phyloP scores from a whole-genome alignment of 2,113 vertebrate species.

The Felis catus region F.catus_Fca126_mat1.0 CM031412.1:171070501-171071000 shows the following conservation, averaged over 20 bases:
- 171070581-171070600: not conserved
- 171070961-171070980: not conserved
- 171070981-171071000: not conserved
- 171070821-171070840: not conserved
- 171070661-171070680: not conserved
- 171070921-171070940: slow-evolving; percentile 26
- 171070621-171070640: not conserved
- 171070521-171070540: not conserved
- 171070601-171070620: not conserved
- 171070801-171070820: not conserved
- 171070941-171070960: not conserved
- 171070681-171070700: not conserved
- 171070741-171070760: not conserved
- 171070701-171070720: not conserved
- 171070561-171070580: not conserved
- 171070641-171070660: not conserved
- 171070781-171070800: not conserved
- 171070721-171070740: not conserved
- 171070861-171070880: not conserved
- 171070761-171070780: not conserved
- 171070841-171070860: not conserved
- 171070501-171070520: not conserved
- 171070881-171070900: not conserved
- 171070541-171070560: not conserved
- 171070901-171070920: not conserved